These are phyloP conservation scores for Agrochola lota DNA, from an alignment of 2,888 invertebrate species.

Conservation along the genomic window DNA sequence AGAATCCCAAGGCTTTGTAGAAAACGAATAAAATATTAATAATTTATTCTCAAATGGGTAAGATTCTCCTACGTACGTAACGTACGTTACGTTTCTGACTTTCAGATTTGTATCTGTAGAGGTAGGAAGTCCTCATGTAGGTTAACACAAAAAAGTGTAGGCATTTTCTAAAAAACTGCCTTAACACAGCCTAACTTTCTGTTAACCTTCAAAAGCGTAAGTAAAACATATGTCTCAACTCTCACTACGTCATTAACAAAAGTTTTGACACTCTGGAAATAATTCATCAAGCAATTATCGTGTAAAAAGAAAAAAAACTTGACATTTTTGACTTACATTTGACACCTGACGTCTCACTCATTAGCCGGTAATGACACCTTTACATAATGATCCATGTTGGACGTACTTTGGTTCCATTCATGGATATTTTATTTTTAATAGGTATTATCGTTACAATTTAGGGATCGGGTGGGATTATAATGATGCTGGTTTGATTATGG, in stretches of 20 bases:
- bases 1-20: too few species aligned
- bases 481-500: background rate
- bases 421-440: background rate
- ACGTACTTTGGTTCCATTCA: constrained; percentile 7
- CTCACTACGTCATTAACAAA: constrained; percentile 32
- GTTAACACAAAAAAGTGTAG: background rate
- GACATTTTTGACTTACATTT: constrained; percentile 56
- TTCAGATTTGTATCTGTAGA: background rate
- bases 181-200: constrained; percentile 10
- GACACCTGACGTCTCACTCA: constrained; percentile 61
- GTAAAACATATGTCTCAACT: constrained; percentile 41
- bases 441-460: background rate
- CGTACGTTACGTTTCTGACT: background rate
- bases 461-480: background rate
- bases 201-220: constrained; percentile 27
- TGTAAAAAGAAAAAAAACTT: constrained; percentile 49
- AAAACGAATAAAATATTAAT: background rate
- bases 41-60: background rate
- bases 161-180: constrained; percentile 22
- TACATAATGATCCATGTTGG: constrained; percentile 34
- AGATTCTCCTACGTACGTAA: background rate
- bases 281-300: constrained; percentile 53
- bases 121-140: background rate
- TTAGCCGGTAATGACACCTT: constrained; percentile 59
- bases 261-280: constrained; percentile 42